Conservation (phyloP, 2,113 vertebrate species). For the Neofelis nebulosa region DNA sequence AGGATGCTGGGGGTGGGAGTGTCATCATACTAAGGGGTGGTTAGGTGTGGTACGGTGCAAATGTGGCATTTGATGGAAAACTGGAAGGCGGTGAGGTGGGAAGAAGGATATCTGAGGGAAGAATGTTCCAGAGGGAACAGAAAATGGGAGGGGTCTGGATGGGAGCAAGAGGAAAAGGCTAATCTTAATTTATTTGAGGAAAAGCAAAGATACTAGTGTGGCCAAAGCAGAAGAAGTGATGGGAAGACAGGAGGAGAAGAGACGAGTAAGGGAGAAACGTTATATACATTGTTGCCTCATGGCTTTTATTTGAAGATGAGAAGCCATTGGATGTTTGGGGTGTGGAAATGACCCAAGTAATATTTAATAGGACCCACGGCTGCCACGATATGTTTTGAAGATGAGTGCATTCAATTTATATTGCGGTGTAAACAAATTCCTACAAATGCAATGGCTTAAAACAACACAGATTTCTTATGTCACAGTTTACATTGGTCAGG, state of each 20-base stretch:
- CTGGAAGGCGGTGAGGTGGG: background rate
- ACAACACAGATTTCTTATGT: background rate
- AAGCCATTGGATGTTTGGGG: background rate
- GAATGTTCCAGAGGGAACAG: background rate
- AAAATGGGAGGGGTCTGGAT: background rate
- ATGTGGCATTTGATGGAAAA: background rate
- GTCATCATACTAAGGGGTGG: background rate
- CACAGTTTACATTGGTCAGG: background rate
- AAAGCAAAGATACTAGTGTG: background rate
- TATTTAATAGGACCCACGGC: background rate
- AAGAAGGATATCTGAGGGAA: background rate
- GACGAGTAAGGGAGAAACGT: background rate
- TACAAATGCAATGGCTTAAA: background rate
- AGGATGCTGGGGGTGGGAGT: background rate
- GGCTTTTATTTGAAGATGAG: background rate
- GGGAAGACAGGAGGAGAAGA: background rate
- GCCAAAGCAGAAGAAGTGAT: background rate
- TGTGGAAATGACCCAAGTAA: background rate
- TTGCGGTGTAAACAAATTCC: background rate
- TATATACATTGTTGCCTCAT: background rate
- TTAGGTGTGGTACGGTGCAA: background rate
- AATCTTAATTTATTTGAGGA: background rate
- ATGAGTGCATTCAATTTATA: background rate
- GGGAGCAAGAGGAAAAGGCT: background rate
- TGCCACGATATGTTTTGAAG: background rate